A percentile compares a stretch with the other conserved stretches of the same genome.
phyloP scores from a whole-genome alignment of 2,888 invertebrate species.

The Lepeophtheirus nordmannii region DNA sequence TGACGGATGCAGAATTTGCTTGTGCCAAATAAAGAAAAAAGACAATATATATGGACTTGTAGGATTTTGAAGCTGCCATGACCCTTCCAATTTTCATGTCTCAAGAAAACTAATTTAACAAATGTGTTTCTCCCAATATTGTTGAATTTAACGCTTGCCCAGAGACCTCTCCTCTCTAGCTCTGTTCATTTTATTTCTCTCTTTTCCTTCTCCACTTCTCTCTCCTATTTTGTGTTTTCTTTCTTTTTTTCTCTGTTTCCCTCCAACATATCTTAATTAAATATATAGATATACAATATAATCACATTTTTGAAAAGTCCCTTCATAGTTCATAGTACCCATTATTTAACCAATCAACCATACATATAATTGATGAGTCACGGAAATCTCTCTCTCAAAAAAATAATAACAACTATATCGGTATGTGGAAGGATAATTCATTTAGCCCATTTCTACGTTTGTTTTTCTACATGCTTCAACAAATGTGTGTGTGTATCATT shows the following conservation, averaged over 20 bases:
- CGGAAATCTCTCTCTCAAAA: too few relatives aligned
- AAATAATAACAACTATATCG: too few relatives aligned
- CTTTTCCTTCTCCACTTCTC: not conserved
- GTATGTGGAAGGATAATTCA: too few relatives aligned
- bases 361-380: too few relatives aligned
- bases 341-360: too few relatives aligned
- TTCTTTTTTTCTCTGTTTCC: not conserved
- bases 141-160: constrained; percentile 1
- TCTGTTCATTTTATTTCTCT: not conserved
- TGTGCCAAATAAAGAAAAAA: not conserved
- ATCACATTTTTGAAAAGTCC: too few relatives aligned
- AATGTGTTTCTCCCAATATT: not conserved
- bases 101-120: not conserved
- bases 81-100: constrained; percentile 5
- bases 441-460: too few relatives aligned
- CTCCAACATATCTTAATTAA: not conserved
- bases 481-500: too few relatives aligned
- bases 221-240: not conserved
- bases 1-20: not conserved
- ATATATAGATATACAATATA: too few relatives aligned
- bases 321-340: too few relatives aligned
- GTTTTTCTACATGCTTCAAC: too few relatives aligned
- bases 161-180: not conserved
- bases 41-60: not conserved
- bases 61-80: not conserved